Percentiles rank a stretch among this genome's conserved stretches.
Conservation (phyloP, 1,140 invertebrate species). For the Heterodera carotae region DNA sequence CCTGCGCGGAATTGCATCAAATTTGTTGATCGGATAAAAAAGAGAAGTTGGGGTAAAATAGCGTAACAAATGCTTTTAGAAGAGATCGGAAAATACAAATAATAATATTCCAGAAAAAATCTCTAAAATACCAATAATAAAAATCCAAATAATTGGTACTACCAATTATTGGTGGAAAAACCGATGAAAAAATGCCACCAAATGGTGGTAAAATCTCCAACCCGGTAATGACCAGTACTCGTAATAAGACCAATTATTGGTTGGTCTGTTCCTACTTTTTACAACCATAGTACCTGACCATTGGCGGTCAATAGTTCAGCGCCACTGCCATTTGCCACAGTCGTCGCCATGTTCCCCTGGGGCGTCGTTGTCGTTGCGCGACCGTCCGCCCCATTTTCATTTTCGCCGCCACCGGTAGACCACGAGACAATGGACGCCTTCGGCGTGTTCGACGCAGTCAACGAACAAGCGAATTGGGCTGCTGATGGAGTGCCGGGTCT, state of each 20-base stretch:
- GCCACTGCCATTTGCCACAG: not conserved
- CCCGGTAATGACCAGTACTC: too few species aligned
- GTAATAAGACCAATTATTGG: too few species aligned
- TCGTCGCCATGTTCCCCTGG: conserved; percentile 16
- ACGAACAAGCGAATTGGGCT: not conserved
- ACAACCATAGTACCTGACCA: conserved; percentile 18
- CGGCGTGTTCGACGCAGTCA: conserved; percentile 21
- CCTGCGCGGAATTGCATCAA: conserved; percentile 3
- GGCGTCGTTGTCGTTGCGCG: not conserved
- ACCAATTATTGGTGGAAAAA: too few species aligned
- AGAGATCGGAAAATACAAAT: too few species aligned
- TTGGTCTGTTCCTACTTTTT: too few species aligned
- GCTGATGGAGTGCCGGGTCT: conserved; percentile 1
- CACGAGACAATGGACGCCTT: conserved; percentile 26
- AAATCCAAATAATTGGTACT: too few species aligned
- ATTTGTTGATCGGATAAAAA: not conserved
- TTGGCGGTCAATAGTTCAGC: not conserved
- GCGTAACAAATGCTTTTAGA: too few species aligned
- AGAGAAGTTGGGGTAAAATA: too few species aligned
- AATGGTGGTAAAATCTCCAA: too few species aligned
- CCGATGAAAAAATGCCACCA: too few species aligned
- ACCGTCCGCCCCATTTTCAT: not conserved
- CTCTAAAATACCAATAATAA: too few species aligned
- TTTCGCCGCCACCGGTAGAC: conserved; percentile 14
- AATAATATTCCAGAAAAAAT: too few species aligned